Percentiles rank a stretch among this genome's conserved stretches.
Evolutionary conservation across 2,888 invertebrate species (phyloP).

Genomic region (Macrophya annulata): DNA sequence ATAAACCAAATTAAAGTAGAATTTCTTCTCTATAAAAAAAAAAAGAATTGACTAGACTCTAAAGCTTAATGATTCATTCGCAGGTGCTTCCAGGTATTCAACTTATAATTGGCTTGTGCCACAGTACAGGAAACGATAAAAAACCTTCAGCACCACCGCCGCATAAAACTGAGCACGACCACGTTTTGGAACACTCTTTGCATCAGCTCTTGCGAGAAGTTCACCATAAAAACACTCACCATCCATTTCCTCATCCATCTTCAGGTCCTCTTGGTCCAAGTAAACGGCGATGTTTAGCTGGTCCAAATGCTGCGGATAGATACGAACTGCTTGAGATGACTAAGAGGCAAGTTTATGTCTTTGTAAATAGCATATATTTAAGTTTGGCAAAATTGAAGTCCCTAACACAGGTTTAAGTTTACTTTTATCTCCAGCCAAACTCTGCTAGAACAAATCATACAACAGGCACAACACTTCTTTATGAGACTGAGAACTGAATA

Average conservation of each 20-base stretch:
- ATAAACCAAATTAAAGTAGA: not conserved
- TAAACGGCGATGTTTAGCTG: conserved; percentile 94
- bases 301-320: conserved; percentile 94
- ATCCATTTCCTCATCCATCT: conserved; percentile 97
- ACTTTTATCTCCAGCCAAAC: conserved; percentile 86
- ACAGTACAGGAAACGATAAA: conserved; percentile 87
- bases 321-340: conserved; percentile 94
- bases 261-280: conserved; percentile 97
- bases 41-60: not conserved
- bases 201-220: conserved; percentile 96
- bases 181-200: conserved; percentile 97
- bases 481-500: conserved; percentile 95
- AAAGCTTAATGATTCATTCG: not conserved
- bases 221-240: conserved; percentile 95
- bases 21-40: not conserved
- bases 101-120: conserved; percentile 94
- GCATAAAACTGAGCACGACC: conserved; percentile 91
- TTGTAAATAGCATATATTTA: not conserved
- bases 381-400: not conserved
- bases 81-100: conserved; percentile 96
- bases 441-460: conserved; percentile 96
- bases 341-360: conserved; percentile 81
- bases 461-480: conserved; percentile 97
- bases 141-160: conserved; percentile 81
- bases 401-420: not conserved